phyloP scores from a whole-genome alignment of 1,140 invertebrate genomes.

The Goniozus legneri region DNA sequence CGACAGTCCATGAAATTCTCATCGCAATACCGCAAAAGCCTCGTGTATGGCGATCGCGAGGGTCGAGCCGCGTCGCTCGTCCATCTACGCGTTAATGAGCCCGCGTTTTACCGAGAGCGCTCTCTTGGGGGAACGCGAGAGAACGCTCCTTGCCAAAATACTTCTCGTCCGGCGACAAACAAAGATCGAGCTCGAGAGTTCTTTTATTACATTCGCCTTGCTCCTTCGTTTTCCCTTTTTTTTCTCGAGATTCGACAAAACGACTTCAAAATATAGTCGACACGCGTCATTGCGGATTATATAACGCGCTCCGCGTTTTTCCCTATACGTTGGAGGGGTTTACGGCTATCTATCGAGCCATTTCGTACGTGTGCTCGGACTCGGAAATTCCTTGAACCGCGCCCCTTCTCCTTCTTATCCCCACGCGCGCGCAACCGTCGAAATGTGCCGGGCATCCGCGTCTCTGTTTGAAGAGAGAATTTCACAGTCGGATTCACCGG shows the following conservation, averaged over 20 bases:
- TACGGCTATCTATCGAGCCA: constrained; percentile 38
- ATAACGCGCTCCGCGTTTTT: constrained; percentile 9
- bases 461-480: constrained; percentile 53
- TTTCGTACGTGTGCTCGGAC: constrained; percentile 41
- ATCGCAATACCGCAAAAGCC: constrained; percentile 32
- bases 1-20: constrained; percentile 32
- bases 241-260: background rate
- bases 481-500: constrained; percentile 51
- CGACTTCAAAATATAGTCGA: no score
- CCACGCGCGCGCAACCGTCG: constrained; percentile 18
- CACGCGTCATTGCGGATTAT: no score
- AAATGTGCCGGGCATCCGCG: constrained; percentile 41
- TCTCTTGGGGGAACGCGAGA: no score
- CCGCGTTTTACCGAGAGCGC: constrained; percentile 16
- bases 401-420: background rate
- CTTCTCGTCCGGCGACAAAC: no score
- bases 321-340: constrained; percentile 16
- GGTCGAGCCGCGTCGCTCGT: constrained; percentile 20
- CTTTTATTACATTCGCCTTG: no score
- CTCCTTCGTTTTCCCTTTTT: background rate
- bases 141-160: background rate
- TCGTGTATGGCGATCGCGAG: constrained; percentile 25
- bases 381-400: constrained; percentile 16
- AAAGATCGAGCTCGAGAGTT: no score
- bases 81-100: constrained; percentile 31